Evolutionary conservation across 2,797 vertebrate genomes (phyloP), one percentile per base, ranked within the genome.

Genomic region (Emys orbicularis): DNA sequence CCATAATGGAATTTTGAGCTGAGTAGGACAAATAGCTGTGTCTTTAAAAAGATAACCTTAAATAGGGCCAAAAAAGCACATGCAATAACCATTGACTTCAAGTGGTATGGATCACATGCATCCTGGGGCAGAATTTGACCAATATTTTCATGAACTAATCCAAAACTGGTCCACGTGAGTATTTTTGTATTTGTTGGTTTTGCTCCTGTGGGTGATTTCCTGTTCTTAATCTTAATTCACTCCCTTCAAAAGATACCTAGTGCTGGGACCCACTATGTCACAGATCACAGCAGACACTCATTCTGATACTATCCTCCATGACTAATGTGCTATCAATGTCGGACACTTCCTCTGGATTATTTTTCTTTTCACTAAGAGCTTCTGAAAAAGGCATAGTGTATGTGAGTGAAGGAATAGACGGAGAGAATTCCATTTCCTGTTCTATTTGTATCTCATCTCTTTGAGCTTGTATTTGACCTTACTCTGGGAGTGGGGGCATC

Each of bases 401-500:
- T 9, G 12, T 16, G 31, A 95, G 25, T 83, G 29, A 83, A 57
- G 81, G 72, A 93, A 74, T 90, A 83, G 79, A 81, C 4, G 29
- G 21, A 91, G 34, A 19, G 31, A 88, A 53, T 87, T 81, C 57
- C 47, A 61, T 93, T 87, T 90, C 52, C 49, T 91, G 27, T 61
- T 74, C 79, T 76, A 8, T 41, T 93, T 74, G 4, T 50, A 29
- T 91, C 56, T 90, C 27, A 8, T 74, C 5, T 68, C 81, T 91
- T 44, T 50, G 88, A 76, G 23, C 61, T 61, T 76, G 41, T 57
- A 83, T 91, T 90, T 93, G 91, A 88, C 84, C 86, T 95, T 72
- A 57, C 27, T 0, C 34, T 89, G 77, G 65, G 53, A 90, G 34
- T 3, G 47, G 68, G 90, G 3, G 1, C 25, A 44, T 9, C 94